Evolutionary conservation across 2,888 invertebrate species (phyloP).

Genomic region (Volucella bombylans): DNA sequence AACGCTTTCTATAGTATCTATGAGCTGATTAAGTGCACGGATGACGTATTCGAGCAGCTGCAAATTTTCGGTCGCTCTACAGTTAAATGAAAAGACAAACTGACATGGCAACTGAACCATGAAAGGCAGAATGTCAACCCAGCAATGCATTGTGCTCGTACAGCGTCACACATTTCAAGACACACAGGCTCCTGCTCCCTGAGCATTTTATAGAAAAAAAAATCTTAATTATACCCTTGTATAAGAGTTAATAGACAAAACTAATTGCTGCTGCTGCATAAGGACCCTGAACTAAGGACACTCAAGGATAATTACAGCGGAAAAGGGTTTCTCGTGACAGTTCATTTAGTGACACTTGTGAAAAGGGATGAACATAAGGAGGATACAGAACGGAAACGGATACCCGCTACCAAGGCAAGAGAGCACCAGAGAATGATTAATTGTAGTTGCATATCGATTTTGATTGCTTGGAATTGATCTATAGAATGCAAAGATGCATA

Average conservation of each 20-base stretch:
- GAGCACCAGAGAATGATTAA: constrained; percentile 37
- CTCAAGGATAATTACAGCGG: constrained; percentile 60
- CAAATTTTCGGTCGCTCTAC: constrained; percentile 36
- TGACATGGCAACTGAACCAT: constrained; percentile 21
- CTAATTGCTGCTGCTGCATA: constrained; percentile 57
- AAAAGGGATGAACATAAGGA: constrained; percentile 31
- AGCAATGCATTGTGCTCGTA: constrained; percentile 10
- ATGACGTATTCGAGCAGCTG: constrained; percentile 57
- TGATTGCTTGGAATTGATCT: constrained; percentile 27
- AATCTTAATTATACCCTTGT: constrained; percentile 54
- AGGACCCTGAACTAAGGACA: constrained; percentile 30
- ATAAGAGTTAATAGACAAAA: constrained; percentile 64
- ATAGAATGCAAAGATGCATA: constrained; percentile 6
- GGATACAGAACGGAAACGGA: background rate
- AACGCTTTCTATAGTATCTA: constrained; percentile 37
- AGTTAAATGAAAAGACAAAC: background rate
- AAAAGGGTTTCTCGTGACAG: constrained; percentile 62
- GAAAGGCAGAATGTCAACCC: background rate
- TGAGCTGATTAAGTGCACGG: constrained; percentile 43
- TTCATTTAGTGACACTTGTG: constrained; percentile 60
- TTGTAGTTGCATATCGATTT: constrained; percentile 50
- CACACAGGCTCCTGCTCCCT: background rate
- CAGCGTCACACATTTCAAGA: constrained; percentile 17
- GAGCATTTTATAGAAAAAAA: background rate
- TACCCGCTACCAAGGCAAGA: no score